Evolutionary conservation across 1,140 invertebrate species (phyloP).

Genomic region (Bombus breviceps): DNA sequence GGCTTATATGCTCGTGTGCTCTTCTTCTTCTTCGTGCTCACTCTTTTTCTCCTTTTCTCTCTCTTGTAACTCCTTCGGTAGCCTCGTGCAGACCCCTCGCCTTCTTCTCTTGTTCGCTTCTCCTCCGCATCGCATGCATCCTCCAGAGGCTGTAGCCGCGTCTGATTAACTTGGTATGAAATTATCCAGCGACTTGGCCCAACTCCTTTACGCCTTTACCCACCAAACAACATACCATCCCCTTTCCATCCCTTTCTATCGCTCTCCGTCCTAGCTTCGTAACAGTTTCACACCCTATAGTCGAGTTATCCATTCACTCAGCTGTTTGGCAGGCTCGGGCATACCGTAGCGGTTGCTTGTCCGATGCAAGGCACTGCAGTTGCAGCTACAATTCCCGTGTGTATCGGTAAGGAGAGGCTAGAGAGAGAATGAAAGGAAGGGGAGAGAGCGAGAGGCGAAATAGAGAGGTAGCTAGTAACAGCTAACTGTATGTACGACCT

Average conservation of each 20-base stretch:
- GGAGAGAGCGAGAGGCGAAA: conserved; percentile 8
- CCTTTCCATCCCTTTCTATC: neutral
- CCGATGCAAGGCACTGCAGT: conserved; percentile 49
- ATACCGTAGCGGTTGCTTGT: conserved; percentile 44
- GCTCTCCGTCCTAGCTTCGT: neutral
- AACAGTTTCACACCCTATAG: conserved; percentile 44
- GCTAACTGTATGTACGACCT: conserved; percentile 28
- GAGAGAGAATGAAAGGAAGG: neutral
- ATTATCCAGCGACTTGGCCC: conserved; percentile 55
- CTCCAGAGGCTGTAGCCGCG: conserved; percentile 34
- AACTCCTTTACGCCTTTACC: no score
- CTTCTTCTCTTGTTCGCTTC: conserved; percentile 1
- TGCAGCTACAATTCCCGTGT: conserved; percentile 61
- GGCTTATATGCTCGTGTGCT: conserved; percentile 23
- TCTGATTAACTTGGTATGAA: conserved; percentile 73
- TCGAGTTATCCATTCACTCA: conserved; percentile 19
- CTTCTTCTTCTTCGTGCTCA: neutral
- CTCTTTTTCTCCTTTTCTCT: neutral
- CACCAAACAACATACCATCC: neutral
- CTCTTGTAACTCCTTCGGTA: neutral
- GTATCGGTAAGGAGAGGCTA: conserved; percentile 43
- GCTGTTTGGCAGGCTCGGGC: conserved; percentile 17
- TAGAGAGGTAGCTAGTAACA: conserved; percentile 16
- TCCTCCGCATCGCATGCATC: conserved; percentile 35
- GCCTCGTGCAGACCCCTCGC: neutral